Conservation (phyloP, 2,797 vertebrate species). For the Syncerus caffer region DNA sequence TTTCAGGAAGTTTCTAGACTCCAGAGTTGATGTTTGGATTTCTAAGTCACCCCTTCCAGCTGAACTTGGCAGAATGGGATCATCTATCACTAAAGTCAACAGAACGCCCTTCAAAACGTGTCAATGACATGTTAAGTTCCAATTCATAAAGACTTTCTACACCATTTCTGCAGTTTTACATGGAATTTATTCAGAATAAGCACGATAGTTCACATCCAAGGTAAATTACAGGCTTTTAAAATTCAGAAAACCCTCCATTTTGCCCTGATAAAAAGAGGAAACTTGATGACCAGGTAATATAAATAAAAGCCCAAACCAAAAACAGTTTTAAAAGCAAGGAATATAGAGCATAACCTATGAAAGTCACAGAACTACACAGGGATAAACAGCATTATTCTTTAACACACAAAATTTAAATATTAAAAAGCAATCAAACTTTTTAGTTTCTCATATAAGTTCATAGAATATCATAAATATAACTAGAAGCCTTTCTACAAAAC, state of each 20-base stretch:
- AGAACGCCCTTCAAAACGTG: slow-evolving; percentile 65
- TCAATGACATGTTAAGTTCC: slow-evolving; percentile 46
- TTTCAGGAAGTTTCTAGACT: slow-evolving; percentile 72
- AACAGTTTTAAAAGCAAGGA: slow-evolving; percentile 7
- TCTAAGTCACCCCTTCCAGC: slow-evolving; percentile 57
- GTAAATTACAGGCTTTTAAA: slow-evolving; percentile 67
- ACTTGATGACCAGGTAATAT: neutral
- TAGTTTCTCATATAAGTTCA: neutral
- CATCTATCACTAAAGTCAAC: slow-evolving; percentile 71
- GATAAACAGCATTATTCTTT: slow-evolving; percentile 16
- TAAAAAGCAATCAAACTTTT: neutral
- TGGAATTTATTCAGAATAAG: slow-evolving; percentile 72
- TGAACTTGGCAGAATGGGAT: slow-evolving; percentile 64
- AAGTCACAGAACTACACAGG: slow-evolving; percentile 3
- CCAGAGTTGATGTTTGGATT: slow-evolving; percentile 59
- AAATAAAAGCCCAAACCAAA: slow-evolving; percentile 34
- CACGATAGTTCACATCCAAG: slow-evolving; percentile 51
- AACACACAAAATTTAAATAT: slow-evolving; percentile 10
- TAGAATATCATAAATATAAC: neutral
- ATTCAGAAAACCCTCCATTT: slow-evolving; percentile 45
- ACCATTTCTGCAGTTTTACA: slow-evolving; percentile 55
- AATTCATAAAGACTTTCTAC: slow-evolving; percentile 72
- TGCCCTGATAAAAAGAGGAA: slow-evolving; percentile 48
- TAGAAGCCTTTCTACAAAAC: neutral
- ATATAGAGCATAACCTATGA: neutral